Evolutionary conservation across 1,140 invertebrate genomes (phyloP), one percentile per base, ranked within the genome.

Genomic region (Tenebrio molitor): DNA sequence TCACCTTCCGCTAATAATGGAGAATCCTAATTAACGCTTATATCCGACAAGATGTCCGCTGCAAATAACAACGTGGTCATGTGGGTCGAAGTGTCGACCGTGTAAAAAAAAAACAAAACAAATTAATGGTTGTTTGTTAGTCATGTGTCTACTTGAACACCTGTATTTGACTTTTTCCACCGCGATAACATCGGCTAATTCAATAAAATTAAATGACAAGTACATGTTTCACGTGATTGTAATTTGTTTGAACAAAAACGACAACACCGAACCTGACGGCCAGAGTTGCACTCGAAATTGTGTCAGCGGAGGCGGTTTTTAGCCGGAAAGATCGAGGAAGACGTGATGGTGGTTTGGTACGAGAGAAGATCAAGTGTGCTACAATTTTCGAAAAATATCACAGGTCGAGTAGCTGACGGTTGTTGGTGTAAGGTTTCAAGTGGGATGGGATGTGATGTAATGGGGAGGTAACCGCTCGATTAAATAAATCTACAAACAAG

Each of bases 1-100:
- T 50, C 17, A 50, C 44, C 17, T 50, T 50, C 44, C 44, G 44
- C 44, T 50, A 50, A 50, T 50, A 50, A 50, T 50, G 23, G 44
- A 50, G 16, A 21, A 50, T 50, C 17, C 44, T n/a, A 50, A 21
- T 21, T 17, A 50, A 50, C 44, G 19, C 16, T n/a, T n/a, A 50
- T 50, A 50, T 50, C 44, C 6, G 44, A 50, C 44, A 50, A 5
- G 16, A 19, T 4, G 44, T 50, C 19, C 0, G 17, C 44, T 50
- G 17, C 15, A 7, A 2, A 7, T 50, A n/a, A 50, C 44, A 50
- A 50, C 19, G 19, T 50, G 17, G 16, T 21, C 17, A 8, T 50
- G 15, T 50, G n/a, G 19, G 14, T 21, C 44, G 3, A 17, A 17
- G n/a, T 50, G n/a, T 50, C 17, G 4, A 50, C n/a, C n/a, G n/a